phyloP scores from a whole-genome alignment of 2,888 invertebrate genomes.

The Cephus rjabovi region DNA sequence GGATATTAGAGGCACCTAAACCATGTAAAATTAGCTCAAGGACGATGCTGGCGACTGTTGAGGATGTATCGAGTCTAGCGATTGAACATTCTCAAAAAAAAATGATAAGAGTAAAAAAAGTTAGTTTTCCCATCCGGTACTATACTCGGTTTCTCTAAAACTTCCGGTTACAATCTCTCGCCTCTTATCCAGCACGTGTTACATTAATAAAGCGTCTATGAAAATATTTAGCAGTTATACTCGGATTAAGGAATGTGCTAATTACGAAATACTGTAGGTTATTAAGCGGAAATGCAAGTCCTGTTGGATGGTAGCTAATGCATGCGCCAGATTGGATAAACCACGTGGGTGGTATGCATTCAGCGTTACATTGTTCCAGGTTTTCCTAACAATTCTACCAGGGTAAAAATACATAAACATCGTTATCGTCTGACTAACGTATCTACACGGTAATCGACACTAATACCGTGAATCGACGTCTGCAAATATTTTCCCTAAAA shows the following conservation, averaged over 20 bases:
- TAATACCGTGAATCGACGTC: background rate
- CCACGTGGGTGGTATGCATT: background rate
- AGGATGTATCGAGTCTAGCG: background rate
- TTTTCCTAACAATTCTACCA: background rate
- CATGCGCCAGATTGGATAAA: constrained; percentile 8
- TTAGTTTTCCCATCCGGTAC: too few species aligned
- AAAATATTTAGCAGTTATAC: constrained; percentile 49
- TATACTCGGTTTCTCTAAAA: background rate
- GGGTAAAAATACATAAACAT: background rate
- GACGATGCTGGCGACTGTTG: background rate
- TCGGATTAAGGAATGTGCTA: constrained; percentile 56
- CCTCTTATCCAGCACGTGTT: constrained; percentile 15
- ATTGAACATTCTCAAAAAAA: background rate
- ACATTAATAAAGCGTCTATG: constrained; percentile 23
- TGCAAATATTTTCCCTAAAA: background rate
- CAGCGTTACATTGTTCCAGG: background rate
- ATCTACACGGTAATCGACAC: background rate
- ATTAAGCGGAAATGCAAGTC: constrained; percentile 4
- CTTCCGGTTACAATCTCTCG: constrained; percentile 7
- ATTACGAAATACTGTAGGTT: constrained; percentile 50
- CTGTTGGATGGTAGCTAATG: constrained; percentile 7
- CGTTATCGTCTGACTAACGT: background rate
- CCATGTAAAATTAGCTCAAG: background rate
- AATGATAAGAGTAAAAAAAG: background rate
- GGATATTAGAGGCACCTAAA: background rate